Evolutionary conservation across 2,888 invertebrate species (phyloP).

Genomic region (Mesorhabditis belari): DNA sequence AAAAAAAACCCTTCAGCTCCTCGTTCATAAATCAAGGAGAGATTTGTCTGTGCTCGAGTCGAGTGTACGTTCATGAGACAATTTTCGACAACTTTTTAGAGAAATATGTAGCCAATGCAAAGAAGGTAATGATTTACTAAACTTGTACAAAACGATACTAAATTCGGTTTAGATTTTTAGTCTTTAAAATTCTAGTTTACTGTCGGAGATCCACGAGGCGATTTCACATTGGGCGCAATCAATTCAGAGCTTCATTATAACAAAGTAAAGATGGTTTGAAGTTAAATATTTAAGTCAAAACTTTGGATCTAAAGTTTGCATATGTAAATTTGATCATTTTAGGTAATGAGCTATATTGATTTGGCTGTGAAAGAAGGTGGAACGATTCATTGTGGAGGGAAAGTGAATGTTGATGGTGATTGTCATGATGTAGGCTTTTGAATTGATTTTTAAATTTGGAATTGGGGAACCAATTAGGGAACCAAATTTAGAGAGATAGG

Average conservation of each 20-base stretch:
- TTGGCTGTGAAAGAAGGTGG: conserved; percentile 56
- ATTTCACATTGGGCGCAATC: conserved; percentile 56
- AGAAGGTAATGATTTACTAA: conserved; percentile 17
- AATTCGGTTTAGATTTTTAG: not conserved
- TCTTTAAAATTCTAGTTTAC: conserved; percentile 18
- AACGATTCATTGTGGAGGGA: conserved; percentile 55
- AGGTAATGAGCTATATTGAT: conserved; percentile 38
- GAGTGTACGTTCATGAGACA: conserved; percentile 58
- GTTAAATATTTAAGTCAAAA: too few species aligned
- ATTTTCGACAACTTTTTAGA: conserved; percentile 57
- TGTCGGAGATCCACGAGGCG: conserved; percentile 34
- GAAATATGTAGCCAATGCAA: conserved; percentile 48
- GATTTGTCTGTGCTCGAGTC: conserved; percentile 60
- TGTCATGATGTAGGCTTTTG: conserved; percentile 49
- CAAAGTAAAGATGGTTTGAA: conserved; percentile 52
- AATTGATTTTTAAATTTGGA: not conserved
- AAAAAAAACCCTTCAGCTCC: too few species aligned
- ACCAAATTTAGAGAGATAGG: too few species aligned
- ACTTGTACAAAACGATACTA: not conserved
- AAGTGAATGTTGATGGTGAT: conserved; percentile 48
- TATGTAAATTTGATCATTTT: not conserved
- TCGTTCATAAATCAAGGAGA: conserved; percentile 62
- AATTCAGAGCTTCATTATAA: conserved; percentile 57
- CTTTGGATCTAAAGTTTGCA: too few species aligned
- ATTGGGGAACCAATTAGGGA: not conserved